phyloP scores from a whole-genome alignment of 2,797 vertebrate species.

The Lepus oiostolus region DNA sequence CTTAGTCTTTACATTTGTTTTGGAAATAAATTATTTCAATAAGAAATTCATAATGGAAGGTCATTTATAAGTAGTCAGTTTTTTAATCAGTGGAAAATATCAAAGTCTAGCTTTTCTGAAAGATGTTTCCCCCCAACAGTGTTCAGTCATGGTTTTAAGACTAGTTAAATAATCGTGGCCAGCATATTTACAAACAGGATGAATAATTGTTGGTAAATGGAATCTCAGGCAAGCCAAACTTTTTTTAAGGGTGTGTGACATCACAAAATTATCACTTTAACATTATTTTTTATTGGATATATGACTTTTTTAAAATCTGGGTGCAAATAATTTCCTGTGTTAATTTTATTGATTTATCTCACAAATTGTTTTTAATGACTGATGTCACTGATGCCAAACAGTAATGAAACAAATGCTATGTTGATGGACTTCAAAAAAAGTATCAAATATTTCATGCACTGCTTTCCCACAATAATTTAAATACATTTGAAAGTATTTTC shows the following conservation, averaged over 20 bases:
- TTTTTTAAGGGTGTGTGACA: background rate
- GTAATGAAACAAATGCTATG: slow-evolving; percentile 32
- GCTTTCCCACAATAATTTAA: slow-evolving; percentile 34
- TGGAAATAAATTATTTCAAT: slow-evolving; percentile 2
- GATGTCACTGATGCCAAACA: slow-evolving; percentile 4
- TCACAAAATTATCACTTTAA: slow-evolving; percentile 28
- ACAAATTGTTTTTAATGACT: slow-evolving; percentile 56
- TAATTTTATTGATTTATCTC: slow-evolving; percentile 60
- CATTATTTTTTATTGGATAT: slow-evolving; percentile 50
- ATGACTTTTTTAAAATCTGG: background rate
- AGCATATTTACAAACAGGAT: slow-evolving; percentile 16
- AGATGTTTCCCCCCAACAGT: background rate
- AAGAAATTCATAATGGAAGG: background rate
- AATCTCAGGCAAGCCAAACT: slow-evolving; percentile 15
- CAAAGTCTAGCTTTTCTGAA: slow-evolving; percentile 48
- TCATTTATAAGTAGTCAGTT: slow-evolving; percentile 41
- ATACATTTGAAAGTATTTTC: slow-evolving; percentile 8
- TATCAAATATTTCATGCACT: background rate
- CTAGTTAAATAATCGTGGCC: slow-evolving; percentile 44
- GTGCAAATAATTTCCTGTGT: slow-evolving; percentile 53
- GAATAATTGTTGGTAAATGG: background rate
- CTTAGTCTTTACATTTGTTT: slow-evolving; percentile 42
- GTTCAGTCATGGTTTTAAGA: slow-evolving; percentile 34
- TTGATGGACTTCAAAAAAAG: slow-evolving; percentile 37
- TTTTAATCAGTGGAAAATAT: slow-evolving; percentile 52